A percentile compares a stretch with the other conserved stretches of the same genome.
Conservation (phyloP, 2,113 vertebrate species). For the Nothocercus nigrocapillus region DNA sequence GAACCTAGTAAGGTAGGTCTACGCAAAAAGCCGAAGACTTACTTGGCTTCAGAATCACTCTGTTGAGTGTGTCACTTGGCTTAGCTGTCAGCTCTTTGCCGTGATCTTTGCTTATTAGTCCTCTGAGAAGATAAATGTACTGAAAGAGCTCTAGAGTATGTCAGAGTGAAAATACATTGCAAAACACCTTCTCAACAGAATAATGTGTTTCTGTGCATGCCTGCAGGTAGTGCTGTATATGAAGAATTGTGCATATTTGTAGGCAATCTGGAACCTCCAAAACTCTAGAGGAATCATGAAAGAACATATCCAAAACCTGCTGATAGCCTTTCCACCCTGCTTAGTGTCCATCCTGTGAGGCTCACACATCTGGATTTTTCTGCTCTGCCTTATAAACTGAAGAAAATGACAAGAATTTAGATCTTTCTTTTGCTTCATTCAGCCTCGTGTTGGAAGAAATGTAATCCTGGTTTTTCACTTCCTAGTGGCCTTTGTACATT, state of each 20-base stretch:
- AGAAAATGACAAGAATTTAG: background rate
- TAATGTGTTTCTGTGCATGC: background rate
- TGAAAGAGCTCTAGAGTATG: background rate
- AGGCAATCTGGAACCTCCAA: background rate
- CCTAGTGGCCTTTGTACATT: slow-evolving; percentile 94
- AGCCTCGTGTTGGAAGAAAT: slow-evolving; percentile 20
- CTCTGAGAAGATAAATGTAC: background rate
- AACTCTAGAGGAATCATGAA: no score
- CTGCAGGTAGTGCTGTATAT: accelerated
- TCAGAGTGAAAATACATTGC: background rate
- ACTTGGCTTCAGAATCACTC: background rate
- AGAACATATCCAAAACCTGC: background rate
- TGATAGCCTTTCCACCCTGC: background rate
- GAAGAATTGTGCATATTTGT: accelerated
- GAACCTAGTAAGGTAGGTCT: background rate
- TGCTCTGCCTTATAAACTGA: background rate
- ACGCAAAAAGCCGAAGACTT: background rate
- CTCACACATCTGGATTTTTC: background rate
- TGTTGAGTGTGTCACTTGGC: accelerated
- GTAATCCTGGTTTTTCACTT: slow-evolving; percentile 84
- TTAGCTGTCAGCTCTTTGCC: background rate
- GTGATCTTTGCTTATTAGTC: background rate
- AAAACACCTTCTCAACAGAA: background rate
- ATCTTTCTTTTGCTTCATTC: slow-evolving; percentile 12
- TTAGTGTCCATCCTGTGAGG: background rate